phyloP scores from a whole-genome alignment of 2,888 invertebrate species.

The Dicyrtomina minuta region DNA sequence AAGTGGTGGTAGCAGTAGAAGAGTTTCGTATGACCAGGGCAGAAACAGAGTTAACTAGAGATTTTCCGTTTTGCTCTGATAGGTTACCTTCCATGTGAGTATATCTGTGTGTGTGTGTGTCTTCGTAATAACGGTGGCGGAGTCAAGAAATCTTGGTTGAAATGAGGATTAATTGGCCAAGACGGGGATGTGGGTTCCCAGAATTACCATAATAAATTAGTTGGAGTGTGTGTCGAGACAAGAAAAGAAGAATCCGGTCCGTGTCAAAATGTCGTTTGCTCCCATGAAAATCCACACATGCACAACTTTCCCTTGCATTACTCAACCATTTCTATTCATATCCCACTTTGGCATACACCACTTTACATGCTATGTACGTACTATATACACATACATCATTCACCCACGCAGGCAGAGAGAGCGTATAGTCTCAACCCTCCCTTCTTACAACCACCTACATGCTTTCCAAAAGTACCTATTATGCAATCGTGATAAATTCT shows the following conservation, averaged over 20 bases:
- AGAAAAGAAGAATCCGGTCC: conserved; percentile 27
- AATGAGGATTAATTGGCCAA: conserved; percentile 37
- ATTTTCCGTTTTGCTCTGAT: too few species aligned
- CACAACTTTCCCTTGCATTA: not conserved
- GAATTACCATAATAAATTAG: conserved; percentile 34
- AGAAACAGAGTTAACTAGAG: too few species aligned
- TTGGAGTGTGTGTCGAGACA: conserved; percentile 23
- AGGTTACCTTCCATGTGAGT: too few species aligned
- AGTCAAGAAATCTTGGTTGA: conserved; percentile 32
- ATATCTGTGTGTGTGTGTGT: too few species aligned
- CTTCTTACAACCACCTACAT: too few species aligned
- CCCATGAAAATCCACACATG: conserved; percentile 22
- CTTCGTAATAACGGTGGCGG: conserved; percentile 5
- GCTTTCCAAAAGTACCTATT: too few species aligned
- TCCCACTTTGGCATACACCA: not conserved
- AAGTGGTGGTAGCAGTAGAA: too few species aligned
- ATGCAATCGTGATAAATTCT: too few species aligned
- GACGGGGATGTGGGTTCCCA: conserved; percentile 24
- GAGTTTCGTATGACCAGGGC: too few species aligned
- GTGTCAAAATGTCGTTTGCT: conserved; percentile 35
- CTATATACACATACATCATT: not conserved
- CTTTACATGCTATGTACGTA: not conserved
- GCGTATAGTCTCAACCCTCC: too few species aligned
- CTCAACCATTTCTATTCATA: not conserved
- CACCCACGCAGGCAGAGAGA: not conserved